Base-by-base conservation (phyloP, 1,140 invertebrate genomes). In the Temnothorax longispinosus region DNA sequence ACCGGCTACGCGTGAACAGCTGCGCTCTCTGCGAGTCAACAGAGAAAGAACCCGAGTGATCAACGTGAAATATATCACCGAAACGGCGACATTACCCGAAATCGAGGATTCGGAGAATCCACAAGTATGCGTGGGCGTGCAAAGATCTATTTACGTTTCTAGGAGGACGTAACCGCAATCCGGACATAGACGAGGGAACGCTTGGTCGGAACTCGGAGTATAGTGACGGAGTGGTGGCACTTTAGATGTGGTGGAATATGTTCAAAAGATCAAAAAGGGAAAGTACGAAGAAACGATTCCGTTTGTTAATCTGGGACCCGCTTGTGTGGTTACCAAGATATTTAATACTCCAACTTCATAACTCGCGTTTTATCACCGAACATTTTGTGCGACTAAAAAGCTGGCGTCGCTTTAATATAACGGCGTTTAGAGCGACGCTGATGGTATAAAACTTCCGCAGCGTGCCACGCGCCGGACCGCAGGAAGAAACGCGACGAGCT, bases 1-100 rank as follows among this genome's bases (percentile, higher is more conserved):
- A n/a, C 18, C 41, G 67, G 80, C 41, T 74, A 67, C 21, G 56
- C 41, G 69, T 69, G 54, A 74, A 56, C 80, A 84, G 80, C 80
- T 84, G 80, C 80, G 80, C 54, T 84, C 41, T 58, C 54, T 47
- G 54, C 69, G 69, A 84, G 80, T 84, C 80, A 84, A 84, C 80
- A 75, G 41, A 4, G 69, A 84, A 84, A 84, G 80, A 84, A 84
- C 41, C 62, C 21, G 7, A 38, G 80, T 75, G 80, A 84, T 84
- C 69, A 62, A 32, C 27, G 54, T 84, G 69, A 75, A 84, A 84
- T 84, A 84, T 84, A 74, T 74, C 80, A 41, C 7, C 44, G 69
- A 50, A 75, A 75, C 69, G 80, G 54, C 56, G 69, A 75, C 80
- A 84, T 84, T 84, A 62, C 69, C 41, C 32, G 8, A 74, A 84